Base-by-base conservation (phyloP, 1,140 invertebrate genomes). In the Zelostemma sp. region DNA sequence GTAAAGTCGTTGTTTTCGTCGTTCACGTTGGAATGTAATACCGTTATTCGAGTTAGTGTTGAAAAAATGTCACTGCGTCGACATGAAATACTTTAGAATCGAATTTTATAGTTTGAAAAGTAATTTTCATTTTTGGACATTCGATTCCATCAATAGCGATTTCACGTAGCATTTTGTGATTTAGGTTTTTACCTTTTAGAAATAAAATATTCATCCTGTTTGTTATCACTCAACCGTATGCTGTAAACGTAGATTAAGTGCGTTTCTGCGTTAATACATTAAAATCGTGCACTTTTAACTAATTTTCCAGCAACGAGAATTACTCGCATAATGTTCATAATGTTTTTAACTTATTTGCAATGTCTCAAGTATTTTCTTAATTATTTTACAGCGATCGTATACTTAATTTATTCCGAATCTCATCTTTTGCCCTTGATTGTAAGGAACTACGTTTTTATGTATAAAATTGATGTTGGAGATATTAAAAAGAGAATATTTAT, bases 401-500 rank as follows among this genome's bases (percentile, higher is more conserved):
- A 43, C 40, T 43, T 43, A 43, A 17, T 43, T 43, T 43, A 43
- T 16, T 43, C 14, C 8, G n/a, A 43, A 43, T 16, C 17, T 17
- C 5, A 31, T 31, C 17, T 50, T 53, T 40, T 19, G 19, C 25
- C 31, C 21, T 38, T 17, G 11, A 45, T 45, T 55, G 12, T 55
- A 31, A 28, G 18, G 31, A 35, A 18, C 46, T 46, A 19, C 21
- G 43, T 6, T 11, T 35, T 46, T 35, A 18, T 46, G 41, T 56
- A 56, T 31, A 35, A 53, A 64, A 53, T 47, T 51, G 11, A 12
- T 47, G 21, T 38, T 43, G 33, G 48, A 6, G 21, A 35, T 49
- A 66, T 43, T 55, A 18, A 38, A 48, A 59, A 55, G 33, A 50
- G 59, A 59, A 51, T 64, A 55, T 51, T 64, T 64, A 57, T 51